Evolutionary conservation across 2,113 vertebrate species (phyloP).

Genomic region (Serinus canaria): DNA sequence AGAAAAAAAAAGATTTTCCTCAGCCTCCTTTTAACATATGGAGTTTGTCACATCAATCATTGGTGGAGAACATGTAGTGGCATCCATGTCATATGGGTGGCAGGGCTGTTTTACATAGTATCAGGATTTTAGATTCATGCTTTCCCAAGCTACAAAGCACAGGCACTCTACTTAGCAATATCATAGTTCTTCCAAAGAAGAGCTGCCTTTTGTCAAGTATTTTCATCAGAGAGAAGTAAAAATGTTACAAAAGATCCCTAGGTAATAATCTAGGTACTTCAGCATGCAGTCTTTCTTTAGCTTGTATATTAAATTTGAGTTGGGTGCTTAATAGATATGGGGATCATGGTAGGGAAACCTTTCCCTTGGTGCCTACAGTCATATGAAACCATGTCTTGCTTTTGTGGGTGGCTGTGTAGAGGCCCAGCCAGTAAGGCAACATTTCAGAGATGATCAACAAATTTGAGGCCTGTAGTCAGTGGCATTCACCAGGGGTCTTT

Average conservation of each 20-base stretch:
- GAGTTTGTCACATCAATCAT: constrained; percentile 61
- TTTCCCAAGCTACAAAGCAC: constrained; percentile 6
- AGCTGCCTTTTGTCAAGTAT: background rate
- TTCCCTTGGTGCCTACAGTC: background rate
- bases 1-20: constrained; percentile 28
- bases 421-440: background rate
- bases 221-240: constrained; percentile 27
- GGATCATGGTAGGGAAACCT: constrained; percentile 3
- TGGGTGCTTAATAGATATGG: background rate
- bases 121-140: constrained; percentile 21
- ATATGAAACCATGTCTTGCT: background rate
- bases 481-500: background rate
- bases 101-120: constrained; percentile 62
- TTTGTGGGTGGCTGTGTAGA: background rate
- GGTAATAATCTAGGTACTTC: background rate
- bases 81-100: constrained; percentile 56
- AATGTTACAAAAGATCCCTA: background rate
- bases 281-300: background rate
- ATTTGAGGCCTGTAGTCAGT: background rate
- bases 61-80: constrained; percentile 45
- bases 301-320: background rate
- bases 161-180: background rate
- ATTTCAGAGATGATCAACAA: background rate
- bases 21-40: constrained; percentile 55
- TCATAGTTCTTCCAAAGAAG: constrained; percentile 28